These are phyloP conservation scores for Cliona cf. orientalis DNA, from an alignment of 37 sponge, comb jelly and placozoan genomes.

Conservation along the genomic window DNA sequence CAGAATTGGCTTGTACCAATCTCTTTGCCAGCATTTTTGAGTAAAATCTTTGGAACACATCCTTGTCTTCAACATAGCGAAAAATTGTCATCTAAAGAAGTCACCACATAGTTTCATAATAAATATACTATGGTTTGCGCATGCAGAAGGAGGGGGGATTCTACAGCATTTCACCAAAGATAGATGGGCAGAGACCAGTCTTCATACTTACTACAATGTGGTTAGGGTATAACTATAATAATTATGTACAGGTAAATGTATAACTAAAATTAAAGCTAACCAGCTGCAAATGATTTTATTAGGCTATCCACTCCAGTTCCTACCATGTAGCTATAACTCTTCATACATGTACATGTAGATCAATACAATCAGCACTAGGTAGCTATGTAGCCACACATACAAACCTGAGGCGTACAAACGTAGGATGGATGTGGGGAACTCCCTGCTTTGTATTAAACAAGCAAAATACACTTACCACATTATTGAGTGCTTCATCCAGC, in stretches of 20 bases:
- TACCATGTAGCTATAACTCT: too few species aligned
- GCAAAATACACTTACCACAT: slow-evolving; percentile 65
- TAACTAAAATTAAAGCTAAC: too few species aligned
- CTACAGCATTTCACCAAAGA: too few species aligned
- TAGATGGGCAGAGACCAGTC: too few species aligned
- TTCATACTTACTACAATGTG: too few species aligned
- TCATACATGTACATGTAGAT: not conserved
- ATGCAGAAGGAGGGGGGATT: too few species aligned
- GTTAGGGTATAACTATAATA: too few species aligned
- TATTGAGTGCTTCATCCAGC: slow-evolving; percentile 84
- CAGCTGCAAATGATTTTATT: too few species aligned
- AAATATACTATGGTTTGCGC: too few species aligned
- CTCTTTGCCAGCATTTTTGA: slow-evolving; percentile 95
- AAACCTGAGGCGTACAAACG: not conserved
- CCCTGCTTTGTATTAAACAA: not conserved
- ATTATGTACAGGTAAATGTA: too few species aligned
- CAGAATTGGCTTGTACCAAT: slow-evolving; percentile 93
- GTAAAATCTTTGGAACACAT: slow-evolving; percentile 99
- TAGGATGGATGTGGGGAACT: not conserved
- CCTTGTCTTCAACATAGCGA: slow-evolving; percentile 98
- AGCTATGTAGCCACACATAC: not conserved
- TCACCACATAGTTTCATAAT: too few species aligned
- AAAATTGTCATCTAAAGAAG: slow-evolving; percentile 87
- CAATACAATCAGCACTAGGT: not conserved
- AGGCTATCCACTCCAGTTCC: too few species aligned